These are phyloP conservation scores for Papilio dardanus DNA, from an alignment of 1,140 invertebrate genomes.

Conservation along the genomic window DNA sequence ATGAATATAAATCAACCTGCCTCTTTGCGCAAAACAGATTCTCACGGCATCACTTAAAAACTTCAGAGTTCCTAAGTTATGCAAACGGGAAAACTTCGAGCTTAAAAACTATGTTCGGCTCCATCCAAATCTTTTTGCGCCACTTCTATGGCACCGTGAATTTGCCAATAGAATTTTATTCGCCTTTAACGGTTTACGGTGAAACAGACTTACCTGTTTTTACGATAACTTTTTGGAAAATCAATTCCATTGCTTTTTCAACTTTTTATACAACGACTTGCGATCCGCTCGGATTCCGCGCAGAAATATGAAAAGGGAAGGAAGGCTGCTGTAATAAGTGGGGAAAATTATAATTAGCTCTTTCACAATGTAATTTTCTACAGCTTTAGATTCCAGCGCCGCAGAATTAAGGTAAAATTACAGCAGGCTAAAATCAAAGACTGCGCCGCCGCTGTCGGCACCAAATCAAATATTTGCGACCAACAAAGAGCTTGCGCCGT, in stretches of 20 bases:
- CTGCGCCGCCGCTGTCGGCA: conserved; percentile 56
- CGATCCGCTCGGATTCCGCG: background rate
- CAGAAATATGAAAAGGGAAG: background rate
- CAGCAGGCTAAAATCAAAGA: conserved; percentile 43
- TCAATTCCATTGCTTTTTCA: conserved; percentile 1
- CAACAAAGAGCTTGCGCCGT: conserved; percentile 68
- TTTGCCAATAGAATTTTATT: conserved; percentile 51
- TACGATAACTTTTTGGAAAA: background rate
- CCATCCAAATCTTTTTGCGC: conserved; percentile 72
- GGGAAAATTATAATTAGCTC: background rate
- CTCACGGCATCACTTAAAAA: conserved; percentile 61
- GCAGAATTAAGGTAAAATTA: background rate
- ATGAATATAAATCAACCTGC: conserved; percentile 41
- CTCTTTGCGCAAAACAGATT: conserved; percentile 38
- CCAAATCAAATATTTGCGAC: conserved; percentile 68
- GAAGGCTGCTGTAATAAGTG: background rate
- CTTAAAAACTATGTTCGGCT: conserved; percentile 66
- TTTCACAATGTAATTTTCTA: background rate
- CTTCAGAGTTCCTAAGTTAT: conserved; percentile 69
- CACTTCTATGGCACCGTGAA: conserved; percentile 67
- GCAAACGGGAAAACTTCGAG: conserved; percentile 74
- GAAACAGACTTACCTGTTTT: conserved; percentile 13
- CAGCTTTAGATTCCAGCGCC: background rate
- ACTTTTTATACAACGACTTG: background rate
- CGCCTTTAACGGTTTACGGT: conserved; percentile 26